These are phyloP conservation scores for Turdus rufiventris DNA, from an alignment of 2,113 vertebrate species.

Conservation along the genomic window DNA sequence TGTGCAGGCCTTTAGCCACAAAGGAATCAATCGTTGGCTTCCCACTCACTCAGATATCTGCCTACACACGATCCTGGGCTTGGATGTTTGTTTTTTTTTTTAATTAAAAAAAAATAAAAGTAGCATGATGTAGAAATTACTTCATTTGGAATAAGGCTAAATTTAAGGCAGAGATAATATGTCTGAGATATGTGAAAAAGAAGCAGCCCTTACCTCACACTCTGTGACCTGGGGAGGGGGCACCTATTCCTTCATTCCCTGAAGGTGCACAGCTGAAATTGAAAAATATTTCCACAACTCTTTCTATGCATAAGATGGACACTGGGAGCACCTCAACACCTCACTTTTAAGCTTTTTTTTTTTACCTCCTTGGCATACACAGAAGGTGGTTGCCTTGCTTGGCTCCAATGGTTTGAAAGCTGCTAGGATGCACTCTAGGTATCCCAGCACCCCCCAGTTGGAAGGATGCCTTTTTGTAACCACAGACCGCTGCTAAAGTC, in stretches of 20 bases:
- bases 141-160: not conserved
- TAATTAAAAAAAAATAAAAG: not conserved
- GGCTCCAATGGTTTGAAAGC: not conserved
- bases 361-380: accelerated
- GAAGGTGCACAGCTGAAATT: not conserved
- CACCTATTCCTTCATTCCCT: accelerated
- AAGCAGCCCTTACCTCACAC: accelerated
- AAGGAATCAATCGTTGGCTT: not conserved
- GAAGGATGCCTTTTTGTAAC: not conserved
- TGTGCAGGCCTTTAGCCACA: not conserved
- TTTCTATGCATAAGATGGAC: accelerated
- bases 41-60: not conserved
- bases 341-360: not conserved
- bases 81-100: not conserved
- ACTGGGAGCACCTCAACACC: not conserved
- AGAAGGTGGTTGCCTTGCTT: not conserved
- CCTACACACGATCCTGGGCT: accelerated
- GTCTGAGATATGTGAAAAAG: not conserved
- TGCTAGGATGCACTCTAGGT: not conserved
- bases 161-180: accelerated
- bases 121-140: accelerated
- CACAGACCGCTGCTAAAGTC: not conserved
- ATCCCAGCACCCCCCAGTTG: accelerated
- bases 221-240: no score
- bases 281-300: not conserved